Evolutionary conservation across 2,888 invertebrate genomes (phyloP).

Genomic region (Entomobrya multifasciata): DNA sequence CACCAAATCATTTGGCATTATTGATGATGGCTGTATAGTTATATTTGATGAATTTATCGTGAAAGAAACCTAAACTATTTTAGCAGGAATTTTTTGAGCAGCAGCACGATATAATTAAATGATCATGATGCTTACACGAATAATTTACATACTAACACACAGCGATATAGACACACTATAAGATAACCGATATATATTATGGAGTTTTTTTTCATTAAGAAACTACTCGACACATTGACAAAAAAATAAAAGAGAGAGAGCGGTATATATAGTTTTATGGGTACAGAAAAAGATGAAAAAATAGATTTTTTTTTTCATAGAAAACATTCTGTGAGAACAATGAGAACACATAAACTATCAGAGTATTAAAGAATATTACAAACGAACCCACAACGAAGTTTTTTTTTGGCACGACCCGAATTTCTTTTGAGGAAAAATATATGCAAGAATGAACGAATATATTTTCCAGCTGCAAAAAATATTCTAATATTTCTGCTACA

Average conservation of each 20-base stretch:
- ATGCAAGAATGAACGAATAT: too few species aligned
- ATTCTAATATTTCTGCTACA: too few species aligned
- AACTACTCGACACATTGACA: too few species aligned
- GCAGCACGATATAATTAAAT: not conserved
- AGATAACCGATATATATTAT: not conserved
- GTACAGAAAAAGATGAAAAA: not conserved
- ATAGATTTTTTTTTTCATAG: not conserved
- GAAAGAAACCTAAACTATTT: not conserved
- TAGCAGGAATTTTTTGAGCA: too few species aligned
- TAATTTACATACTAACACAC: constrained; percentile 6
- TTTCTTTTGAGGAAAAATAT: too few species aligned
- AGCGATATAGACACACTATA: not conserved
- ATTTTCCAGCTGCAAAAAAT: too few species aligned
- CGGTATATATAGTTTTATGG: not conserved
- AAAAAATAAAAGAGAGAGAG: constrained; percentile 4
- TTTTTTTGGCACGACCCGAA: constrained; percentile 17
- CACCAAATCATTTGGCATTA: constrained; percentile 27
- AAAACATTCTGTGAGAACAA: constrained; percentile 51
- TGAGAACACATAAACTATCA: constrained; percentile 67
- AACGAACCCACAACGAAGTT: not conserved
- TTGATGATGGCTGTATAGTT: constrained; percentile 36
- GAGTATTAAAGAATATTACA: constrained; percentile 29
- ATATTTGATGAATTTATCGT: not conserved
- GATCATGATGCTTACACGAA: constrained; percentile 19
- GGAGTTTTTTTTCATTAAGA: not conserved